Conservation (phyloP, 2,113 vertebrate species). For the Scolopax mira region DNA sequence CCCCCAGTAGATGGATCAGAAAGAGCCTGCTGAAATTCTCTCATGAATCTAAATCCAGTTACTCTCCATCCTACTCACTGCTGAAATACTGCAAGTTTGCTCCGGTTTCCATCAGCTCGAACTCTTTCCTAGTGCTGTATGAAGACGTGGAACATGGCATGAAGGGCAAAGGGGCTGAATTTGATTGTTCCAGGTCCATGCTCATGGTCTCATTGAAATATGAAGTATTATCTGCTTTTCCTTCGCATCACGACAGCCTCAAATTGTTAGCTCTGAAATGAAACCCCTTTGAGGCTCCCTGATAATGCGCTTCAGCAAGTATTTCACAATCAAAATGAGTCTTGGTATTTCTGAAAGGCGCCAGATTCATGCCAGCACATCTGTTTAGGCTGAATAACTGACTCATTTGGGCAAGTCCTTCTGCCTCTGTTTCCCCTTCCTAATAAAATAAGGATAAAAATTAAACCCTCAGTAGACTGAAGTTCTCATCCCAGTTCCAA, state of each 20-base stretch:
- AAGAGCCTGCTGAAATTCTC: not conserved
- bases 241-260: not conserved
- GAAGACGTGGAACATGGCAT: not conserved
- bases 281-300: not conserved
- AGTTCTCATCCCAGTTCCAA: not conserved
- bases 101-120: not conserved
- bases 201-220: not conserved
- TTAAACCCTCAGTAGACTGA: conserved; percentile 10
- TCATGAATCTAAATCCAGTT: not conserved
- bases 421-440: conserved; percentile 39
- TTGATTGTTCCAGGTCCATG: not conserved
- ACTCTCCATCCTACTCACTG: not conserved
- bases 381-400: conserved; percentile 6
- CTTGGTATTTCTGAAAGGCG: not conserved
- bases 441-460: conserved; percentile 55
- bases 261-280: not conserved
- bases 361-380: conserved; percentile 50
- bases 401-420: not conserved
- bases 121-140: not conserved
- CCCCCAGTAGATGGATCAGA: not conserved
- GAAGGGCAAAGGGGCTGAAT: not conserved
- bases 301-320: conserved; percentile 20
- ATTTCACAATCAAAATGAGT: conserved; percentile 31
- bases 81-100: not conserved
- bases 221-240: not conserved